Percentiles rank a stretch among this genome's conserved stretches.
phyloP scores from a whole-genome alignment of 2,888 invertebrate species.

The Drosophila limbata region DNA sequence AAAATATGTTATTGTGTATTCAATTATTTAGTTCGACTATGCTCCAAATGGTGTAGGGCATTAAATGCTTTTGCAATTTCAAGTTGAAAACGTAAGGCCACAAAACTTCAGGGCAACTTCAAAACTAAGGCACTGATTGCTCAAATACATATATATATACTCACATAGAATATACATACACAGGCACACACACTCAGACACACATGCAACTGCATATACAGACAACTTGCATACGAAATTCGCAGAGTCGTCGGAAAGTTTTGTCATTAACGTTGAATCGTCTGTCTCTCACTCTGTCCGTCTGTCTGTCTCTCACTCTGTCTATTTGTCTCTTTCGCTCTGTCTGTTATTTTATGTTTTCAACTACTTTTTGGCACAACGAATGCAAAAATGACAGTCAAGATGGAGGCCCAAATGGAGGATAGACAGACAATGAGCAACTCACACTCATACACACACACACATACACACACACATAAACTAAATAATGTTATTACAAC shows the following conservation, averaged over 20 bases:
- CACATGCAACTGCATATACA: constrained; percentile 36
- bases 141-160: constrained; percentile 53
- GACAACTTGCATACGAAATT: constrained; percentile 67
- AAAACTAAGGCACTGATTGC: constrained; percentile 71
- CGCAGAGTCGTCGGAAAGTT: constrained; percentile 75
- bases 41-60: constrained; percentile 36
- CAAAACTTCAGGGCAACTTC: constrained; percentile 68
- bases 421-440: constrained; percentile 40
- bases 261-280: constrained; percentile 77
- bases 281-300: constrained; percentile 27
- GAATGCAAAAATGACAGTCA: constrained; percentile 74
- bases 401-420: constrained; percentile 21
- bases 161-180: constrained; percentile 24
- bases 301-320: neutral
- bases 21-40: neutral
- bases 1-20: neutral
- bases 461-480: constrained; percentile 48
- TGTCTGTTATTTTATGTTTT: constrained; percentile 67
- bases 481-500: constrained; percentile 78
- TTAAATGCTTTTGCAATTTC: constrained; percentile 32
- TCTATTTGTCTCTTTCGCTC: constrained; percentile 27
- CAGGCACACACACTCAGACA: constrained; percentile 21
- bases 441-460: constrained; percentile 37
- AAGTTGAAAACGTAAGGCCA: constrained; percentile 60
- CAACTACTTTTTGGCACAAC: constrained; percentile 55